A percentile compares a stretch with the other conserved stretches of the same genome.
Conservation (phyloP, 2,797 vertebrate genomes). For the Manis crassicaudata region DNA sequence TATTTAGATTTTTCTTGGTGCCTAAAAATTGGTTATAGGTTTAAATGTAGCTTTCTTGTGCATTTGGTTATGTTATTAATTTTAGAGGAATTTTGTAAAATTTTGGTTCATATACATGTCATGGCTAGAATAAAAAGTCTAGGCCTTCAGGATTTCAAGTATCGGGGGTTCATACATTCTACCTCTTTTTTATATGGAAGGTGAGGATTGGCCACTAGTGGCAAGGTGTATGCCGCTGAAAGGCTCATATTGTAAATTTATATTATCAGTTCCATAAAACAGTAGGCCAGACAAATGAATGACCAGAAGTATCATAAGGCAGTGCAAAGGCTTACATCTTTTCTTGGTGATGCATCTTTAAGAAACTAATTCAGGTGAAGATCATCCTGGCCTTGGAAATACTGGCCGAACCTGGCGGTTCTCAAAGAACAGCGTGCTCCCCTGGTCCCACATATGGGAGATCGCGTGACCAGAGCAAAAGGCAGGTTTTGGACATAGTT, state of each 20-base stretch:
- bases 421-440: too few species aligned
- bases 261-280: not conserved
- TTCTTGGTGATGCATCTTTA: not conserved
- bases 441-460: too few species aligned
- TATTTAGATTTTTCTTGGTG: not conserved
- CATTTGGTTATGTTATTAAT: not conserved
- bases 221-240: not conserved
- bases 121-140: not conserved
- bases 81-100: not conserved
- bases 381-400: not conserved
- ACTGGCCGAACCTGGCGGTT: too few species aligned
- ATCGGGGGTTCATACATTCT: too few species aligned
- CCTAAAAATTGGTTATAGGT: not conserved
- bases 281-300: not conserved
- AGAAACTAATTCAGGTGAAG: not conserved
- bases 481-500: too few species aligned
- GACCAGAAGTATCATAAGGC: not conserved
- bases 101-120: not conserved
- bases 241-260: not conserved
- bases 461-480: too few species aligned
- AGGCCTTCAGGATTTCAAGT: not conserved
- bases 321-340: not conserved
- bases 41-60: not conserved
- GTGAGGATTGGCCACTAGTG: not conserved
- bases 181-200: not conserved